These are phyloP conservation scores for Harmothoe impar DNA, from an alignment of 2,888 invertebrate species.

Conservation along the genomic window DNA sequence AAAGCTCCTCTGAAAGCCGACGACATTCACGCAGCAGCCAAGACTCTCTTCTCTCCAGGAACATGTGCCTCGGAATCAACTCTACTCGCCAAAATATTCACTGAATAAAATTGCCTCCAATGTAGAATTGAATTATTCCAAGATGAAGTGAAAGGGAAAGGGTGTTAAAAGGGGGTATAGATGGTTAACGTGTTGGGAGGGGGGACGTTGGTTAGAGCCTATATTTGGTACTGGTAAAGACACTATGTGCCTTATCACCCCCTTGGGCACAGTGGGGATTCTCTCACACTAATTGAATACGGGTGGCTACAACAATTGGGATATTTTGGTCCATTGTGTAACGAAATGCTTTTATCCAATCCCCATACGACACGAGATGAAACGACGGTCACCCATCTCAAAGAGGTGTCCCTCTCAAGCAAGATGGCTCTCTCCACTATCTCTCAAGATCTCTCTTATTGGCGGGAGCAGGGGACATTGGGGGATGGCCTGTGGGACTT, in stretches of 20 bases:
- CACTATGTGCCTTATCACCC: conserved; percentile 41
- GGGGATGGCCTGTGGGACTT: background rate
- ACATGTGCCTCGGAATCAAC: background rate
- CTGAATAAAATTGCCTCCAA: background rate
- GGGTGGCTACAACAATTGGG: conserved; percentile 28
- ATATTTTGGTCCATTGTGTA: conserved; percentile 62
- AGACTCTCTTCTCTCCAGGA: background rate
- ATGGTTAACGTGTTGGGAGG: background rate
- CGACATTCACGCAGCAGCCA: background rate
- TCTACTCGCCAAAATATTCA: conserved; percentile 6
- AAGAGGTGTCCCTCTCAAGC: conserved; percentile 37
- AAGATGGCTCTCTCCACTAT: conserved; percentile 13
- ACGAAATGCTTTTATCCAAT: conserved; percentile 59
- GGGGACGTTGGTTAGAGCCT: background rate
- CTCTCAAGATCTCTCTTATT: conserved; percentile 11
- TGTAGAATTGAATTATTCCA: background rate
- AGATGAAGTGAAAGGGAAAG: background rate
- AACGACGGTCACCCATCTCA: conserved; percentile 15
- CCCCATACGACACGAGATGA: conserved; percentile 48
- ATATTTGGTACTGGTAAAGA: conserved; percentile 18
- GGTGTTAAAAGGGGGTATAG: background rate
- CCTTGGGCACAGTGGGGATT: conserved; percentile 32
- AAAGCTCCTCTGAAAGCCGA: background rate
- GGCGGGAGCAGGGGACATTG: background rate
- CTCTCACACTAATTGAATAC: conserved; percentile 47